Percentiles rank a stretch among this genome's conserved stretches.
Evolutionary conservation across 37 sponge, comb jelly and placozoan species (phyloP).

Genomic region (Oopsacas minuta): DNA sequence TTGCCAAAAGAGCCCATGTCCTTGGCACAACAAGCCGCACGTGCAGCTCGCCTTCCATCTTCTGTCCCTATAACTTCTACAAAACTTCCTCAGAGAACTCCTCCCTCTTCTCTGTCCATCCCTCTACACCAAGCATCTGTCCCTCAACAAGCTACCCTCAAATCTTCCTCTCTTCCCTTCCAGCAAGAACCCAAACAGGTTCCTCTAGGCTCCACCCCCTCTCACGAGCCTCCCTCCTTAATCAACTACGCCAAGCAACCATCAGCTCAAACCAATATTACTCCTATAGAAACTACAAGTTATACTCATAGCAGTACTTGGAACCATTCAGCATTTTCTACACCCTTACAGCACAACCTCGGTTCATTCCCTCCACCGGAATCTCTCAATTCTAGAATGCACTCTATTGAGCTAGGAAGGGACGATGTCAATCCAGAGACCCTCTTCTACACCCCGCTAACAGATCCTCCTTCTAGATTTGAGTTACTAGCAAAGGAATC

Average conservation of each 20-base stretch:
- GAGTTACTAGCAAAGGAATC: background rate
- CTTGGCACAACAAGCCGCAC: background rate
- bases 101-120: background rate
- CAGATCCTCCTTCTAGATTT: background rate
- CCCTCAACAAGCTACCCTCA: background rate
- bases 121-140: constrained; percentile 9
- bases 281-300: background rate
- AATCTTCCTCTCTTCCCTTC: constrained; percentile 10
- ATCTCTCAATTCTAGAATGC: background rate
- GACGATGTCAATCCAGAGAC: background rate
- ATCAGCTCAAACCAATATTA: background rate
- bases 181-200: background rate
- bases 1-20: background rate
- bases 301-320: background rate
- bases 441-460: background rate
- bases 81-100: constrained; percentile 17
- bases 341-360: background rate
- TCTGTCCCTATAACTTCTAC: background rate
- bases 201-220: background rate
- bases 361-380: background rate
- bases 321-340: background rate
- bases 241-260: background rate
- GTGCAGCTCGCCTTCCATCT: background rate
- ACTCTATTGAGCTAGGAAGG: background rate
- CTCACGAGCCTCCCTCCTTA: background rate